A percentile compares a stretch with the other conserved stretches of the same genome.
These are phyloP conservation scores for Damaliscus lunatus DNA, from an alignment of 2,113 vertebrate species.

Conservation along the genomic window DNA sequence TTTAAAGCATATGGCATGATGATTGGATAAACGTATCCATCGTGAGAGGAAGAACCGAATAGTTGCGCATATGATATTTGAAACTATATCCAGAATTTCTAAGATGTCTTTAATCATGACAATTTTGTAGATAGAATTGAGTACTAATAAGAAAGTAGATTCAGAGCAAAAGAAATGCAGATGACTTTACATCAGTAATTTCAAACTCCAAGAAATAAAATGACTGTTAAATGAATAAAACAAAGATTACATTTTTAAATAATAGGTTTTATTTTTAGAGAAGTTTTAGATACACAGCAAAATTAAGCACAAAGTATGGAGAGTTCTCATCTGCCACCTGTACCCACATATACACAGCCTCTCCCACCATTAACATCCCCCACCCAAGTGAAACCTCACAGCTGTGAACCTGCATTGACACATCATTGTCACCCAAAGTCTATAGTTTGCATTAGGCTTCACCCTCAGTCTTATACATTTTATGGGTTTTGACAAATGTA, in stretches of 20 bases:
- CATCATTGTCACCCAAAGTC: background rate
- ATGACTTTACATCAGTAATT: background rate
- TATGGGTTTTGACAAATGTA: background rate
- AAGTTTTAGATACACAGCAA: background rate
- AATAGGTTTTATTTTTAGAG: background rate
- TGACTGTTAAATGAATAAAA: background rate
- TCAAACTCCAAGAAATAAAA: background rate
- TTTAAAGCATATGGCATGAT: background rate
- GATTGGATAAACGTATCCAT: background rate
- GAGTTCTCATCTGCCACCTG: background rate
- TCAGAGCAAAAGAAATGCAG: background rate
- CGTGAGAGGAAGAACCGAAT: background rate
- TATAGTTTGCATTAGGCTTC: background rate
- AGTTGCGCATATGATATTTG: background rate
- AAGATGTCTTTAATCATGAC: background rate
- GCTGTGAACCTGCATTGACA: background rate
- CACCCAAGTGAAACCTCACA: background rate
- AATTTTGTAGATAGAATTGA: background rate
- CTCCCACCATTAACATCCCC: background rate
- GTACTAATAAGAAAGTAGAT: background rate
- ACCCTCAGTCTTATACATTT: background rate
- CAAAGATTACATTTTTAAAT: background rate
- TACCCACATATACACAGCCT: background rate
- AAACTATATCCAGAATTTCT: background rate
- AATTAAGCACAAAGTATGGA: background rate